phyloP scores from a whole-genome alignment of 2,113 vertebrate species.

The Craseonycteris thonglongyai region DNA sequence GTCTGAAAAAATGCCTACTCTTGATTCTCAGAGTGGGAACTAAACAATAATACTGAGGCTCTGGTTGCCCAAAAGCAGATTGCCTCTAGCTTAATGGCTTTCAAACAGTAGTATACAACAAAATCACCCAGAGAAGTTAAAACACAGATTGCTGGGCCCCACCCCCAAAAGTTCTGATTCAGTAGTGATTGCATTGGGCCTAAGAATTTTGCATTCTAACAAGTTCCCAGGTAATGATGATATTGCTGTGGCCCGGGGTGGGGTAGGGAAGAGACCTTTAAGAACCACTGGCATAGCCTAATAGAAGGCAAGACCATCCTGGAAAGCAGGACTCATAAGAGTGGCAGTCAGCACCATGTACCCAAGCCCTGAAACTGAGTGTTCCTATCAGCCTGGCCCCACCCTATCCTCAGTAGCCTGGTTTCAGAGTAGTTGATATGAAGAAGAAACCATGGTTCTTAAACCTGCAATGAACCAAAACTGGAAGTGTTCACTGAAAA shows the following conservation, averaged over 20 bases:
- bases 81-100: not conserved
- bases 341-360: not conserved
- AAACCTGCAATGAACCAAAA: not conserved
- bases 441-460: not conserved
- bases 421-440: not conserved
- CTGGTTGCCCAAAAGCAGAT: not conserved
- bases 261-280: not conserved
- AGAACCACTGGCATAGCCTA: not conserved
- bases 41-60: not conserved
- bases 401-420: not conserved
- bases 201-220: not conserved
- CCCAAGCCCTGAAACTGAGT: not conserved
- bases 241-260: too few relatives aligned
- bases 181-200: not conserved
- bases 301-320: not conserved
- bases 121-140: not conserved
- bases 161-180: not conserved
- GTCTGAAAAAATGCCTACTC: not conserved
- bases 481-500: not conserved
- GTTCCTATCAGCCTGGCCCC: too few relatives aligned
- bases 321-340: not conserved
- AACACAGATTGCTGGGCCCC: not conserved
- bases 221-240: not conserved
- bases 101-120: not conserved
- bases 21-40: not conserved